Evolutionary conservation across 2,888 invertebrate species (phyloP).

Genomic region (Criorhina ranunculi): DNA sequence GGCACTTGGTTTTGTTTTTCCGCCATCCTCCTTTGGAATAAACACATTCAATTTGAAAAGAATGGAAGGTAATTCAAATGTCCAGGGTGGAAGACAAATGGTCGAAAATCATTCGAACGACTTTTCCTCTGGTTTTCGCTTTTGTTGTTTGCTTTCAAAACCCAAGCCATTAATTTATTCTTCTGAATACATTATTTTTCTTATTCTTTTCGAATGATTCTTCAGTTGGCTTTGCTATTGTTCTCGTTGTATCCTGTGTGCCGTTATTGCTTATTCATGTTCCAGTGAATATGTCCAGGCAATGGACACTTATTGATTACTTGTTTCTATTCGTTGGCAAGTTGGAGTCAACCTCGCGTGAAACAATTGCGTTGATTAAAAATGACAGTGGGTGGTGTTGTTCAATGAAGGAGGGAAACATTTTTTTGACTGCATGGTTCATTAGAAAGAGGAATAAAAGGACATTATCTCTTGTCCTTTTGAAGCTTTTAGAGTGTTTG

Average conservation of each 20-base stretch:
- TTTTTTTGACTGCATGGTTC: constrained; percentile 6
- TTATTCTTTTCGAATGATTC: constrained; percentile 39
- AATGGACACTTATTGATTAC: constrained; percentile 62
- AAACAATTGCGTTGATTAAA: constrained; percentile 54
- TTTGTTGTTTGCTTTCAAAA: constrained; percentile 20
- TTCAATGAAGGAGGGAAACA: constrained; percentile 10
- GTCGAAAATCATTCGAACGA: constrained; percentile 32
- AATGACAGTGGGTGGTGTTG: constrained; percentile 24
- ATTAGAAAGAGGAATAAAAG: constrained; percentile 1
- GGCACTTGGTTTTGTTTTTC: constrained; percentile 16
- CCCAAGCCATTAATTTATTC: constrained; percentile 56
- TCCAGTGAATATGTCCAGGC: constrained; percentile 56
- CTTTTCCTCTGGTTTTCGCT: constrained; percentile 29
- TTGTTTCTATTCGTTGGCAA: constrained; percentile 22
- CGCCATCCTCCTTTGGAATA: not conserved
- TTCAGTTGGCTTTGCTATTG: constrained; percentile 12
- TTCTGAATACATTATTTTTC: constrained; percentile 58
- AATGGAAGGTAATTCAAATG: constrained; percentile 3
- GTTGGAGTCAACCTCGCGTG: constrained; percentile 8
- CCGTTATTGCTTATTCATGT: constrained; percentile 66
- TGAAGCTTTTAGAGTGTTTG: not conserved
- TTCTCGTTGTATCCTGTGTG: constrained; percentile 50
- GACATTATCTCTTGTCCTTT: not conserved
- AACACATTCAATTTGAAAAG: constrained; percentile 4
- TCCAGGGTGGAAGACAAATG: constrained; percentile 40